Evolutionary conservation across 2,888 invertebrate species (phyloP), one percentile per base, ranked within the genome.

Genomic region (Melanostoma mellinum): DNA sequence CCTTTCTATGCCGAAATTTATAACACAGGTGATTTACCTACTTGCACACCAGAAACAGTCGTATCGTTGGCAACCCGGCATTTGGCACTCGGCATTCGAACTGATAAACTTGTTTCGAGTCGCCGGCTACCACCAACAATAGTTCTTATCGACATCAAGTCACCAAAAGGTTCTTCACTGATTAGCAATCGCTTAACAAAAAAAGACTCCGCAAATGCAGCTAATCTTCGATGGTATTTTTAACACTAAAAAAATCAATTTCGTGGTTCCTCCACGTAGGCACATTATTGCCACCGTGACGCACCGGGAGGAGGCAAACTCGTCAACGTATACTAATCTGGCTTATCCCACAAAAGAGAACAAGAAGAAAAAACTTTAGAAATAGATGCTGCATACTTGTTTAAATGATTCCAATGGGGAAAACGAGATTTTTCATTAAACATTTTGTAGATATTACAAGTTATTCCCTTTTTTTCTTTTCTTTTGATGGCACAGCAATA

Each of bases 231-330:
- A 20, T 20, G 20, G 33, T 33, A 35, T 4, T 4, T 30, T 38
- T 30, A 38, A 3, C 35, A 8, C 4, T 46, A 40, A 35, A 74
- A 67, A 73, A 50, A 46, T 53, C 50, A 10, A 72, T 60, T 65
- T 56, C 10, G 50, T 77, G 9, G 30, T 67, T 40, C 48, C 73
- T 82, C 82, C 78, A 82, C 82, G 82, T 82, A 82, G 55, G 78
- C 82, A 82, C 53, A 63, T 63, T 42, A 63, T 44, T 61, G 46
- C 53, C 40, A 69, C 9, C 35, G 40, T 69, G 68, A 73, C 82
- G 68, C 73, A 73, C 78, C 73, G 52, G 63, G 73, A 68, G 65
- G 68, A 73, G 63, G 76, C 52, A 48, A 33, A 35, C 4, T 35
- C 48, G 42, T 38, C 69, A 40, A 68, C n/a, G 48, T 52, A 67